These are phyloP conservation scores for Candidula unifasciata DNA, from an alignment of 2,888 invertebrate species.

Conservation along the genomic window DNA sequence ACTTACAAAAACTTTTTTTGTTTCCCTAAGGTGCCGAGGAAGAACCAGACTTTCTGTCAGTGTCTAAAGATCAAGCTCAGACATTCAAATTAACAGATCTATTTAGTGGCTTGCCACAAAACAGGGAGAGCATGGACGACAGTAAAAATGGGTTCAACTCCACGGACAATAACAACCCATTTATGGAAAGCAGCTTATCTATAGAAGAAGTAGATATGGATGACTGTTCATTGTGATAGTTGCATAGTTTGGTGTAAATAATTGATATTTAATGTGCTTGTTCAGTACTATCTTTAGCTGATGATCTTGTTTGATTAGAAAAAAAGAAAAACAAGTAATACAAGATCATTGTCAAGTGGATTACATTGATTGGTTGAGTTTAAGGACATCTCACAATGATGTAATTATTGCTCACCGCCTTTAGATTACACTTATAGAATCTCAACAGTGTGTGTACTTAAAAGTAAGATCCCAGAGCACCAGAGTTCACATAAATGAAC, in stretches of 20 bases:
- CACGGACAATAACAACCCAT: conserved; percentile 21
- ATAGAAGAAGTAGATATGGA: conserved; percentile 61
- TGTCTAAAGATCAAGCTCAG: not conserved
- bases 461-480: no score
- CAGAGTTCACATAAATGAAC: no score
- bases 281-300: no score
- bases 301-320: no score
- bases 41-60: conserved; percentile 28
- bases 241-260: not conserved
- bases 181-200: conserved; percentile 53
- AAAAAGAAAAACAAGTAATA: no score
- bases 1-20: not conserved
- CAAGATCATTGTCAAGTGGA: no score
- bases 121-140: conserved; percentile 23
- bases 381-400: no score
- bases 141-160: conserved; percentile 30
- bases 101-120: conserved; percentile 4
- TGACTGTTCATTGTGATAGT: conserved; percentile 47
- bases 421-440: no score
- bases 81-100: conserved; percentile 37
- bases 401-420: no score
- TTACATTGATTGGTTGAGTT: no score
- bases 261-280: no score
- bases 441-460: no score
- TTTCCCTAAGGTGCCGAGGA: conserved; percentile 25